Conservation (phyloP, 2,113 vertebrate genomes). For the Hoplias malabaricus region DNA sequence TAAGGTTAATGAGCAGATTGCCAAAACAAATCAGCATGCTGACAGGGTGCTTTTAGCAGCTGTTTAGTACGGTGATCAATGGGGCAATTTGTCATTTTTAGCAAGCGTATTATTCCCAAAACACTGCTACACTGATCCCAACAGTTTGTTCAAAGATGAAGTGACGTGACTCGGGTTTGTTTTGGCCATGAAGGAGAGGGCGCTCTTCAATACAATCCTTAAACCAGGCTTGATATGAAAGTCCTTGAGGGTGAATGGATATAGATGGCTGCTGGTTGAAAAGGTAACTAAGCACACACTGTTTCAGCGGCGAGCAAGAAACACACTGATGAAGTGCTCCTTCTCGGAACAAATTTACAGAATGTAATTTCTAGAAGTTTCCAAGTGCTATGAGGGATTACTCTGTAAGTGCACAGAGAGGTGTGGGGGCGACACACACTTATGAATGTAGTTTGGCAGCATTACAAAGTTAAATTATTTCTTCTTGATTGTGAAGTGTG, state of each 20-base stretch:
- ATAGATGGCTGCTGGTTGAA: neutral
- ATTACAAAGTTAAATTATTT: constrained; percentile 19
- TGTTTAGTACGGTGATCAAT: constrained; percentile 44
- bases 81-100: constrained; percentile 43
- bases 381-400: neutral
- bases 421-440: neutral
- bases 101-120: constrained; percentile 33
- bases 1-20: constrained; percentile 54
- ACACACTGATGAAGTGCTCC: neutral
- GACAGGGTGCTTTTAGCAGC: constrained; percentile 51
- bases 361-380: neutral
- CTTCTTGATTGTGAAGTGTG: constrained; percentile 7
- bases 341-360: neutral
- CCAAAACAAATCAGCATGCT: constrained; percentile 45
- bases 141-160: constrained; percentile 32
- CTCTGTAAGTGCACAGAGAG: neutral
- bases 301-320: neutral
- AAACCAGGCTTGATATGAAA: constrained; percentile 4
- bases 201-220: constrained; percentile 17
- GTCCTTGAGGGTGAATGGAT: constrained; percentile 11
- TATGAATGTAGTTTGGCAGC: constrained; percentile 18
- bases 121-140: constrained; percentile 16
- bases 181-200: neutral
- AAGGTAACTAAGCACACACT: neutral
- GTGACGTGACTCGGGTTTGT: neutral